Evolutionary conservation across 2,888 invertebrate genomes (phyloP), one percentile per base, ranked within the genome.

Genomic region (Drepana falcataria): DNA sequence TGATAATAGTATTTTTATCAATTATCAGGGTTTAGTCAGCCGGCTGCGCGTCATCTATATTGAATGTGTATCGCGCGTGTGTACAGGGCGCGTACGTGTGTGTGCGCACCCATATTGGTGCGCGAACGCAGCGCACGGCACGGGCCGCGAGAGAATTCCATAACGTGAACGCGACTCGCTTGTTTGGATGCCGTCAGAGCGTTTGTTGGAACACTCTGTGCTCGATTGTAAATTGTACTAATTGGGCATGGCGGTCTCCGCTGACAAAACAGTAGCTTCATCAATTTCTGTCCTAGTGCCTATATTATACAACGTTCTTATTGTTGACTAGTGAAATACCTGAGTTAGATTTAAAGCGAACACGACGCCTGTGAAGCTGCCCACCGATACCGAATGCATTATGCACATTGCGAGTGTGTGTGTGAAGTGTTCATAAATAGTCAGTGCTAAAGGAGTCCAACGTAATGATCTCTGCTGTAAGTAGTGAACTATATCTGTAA

Each of bases 401-500:
- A 86, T 86, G 85, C 85, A 83, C 75, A 73, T 79, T 81, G 77
- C 72, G 67, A 70, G 73, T 79, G 87, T 85, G 88, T 87, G 87
- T 72, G 87, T 87, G 79, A 77, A 85, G 85, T 89, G 87, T 79
- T 81, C 85, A 80, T 80, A 89, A 88, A 89, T 87, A 89, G 84
- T 81, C 83, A 75, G 81, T 82, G 85, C 77, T 81, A 79, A 81
- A 81, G 81, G 78, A 74, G 81, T 75, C 83, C 79, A 75, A 76
- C 78, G 82, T 79, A 81, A 86, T 85, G 86, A 79, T 86, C 74
- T 77, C 75, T 74, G 78, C 81, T 82, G 89, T 90, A 78, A 90
- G 88, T 88, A 82, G 44, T 71, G 66, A 68, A 67, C 64, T 71
- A 64, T 73, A 69, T 69, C 61, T 71, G 57, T 73, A 64, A 73